A percentile compares a stretch with the other conserved stretches of the same genome.
phyloP scores from a whole-genome alignment of 2,888 invertebrate species.

The Lycia hirtaria region DNA sequence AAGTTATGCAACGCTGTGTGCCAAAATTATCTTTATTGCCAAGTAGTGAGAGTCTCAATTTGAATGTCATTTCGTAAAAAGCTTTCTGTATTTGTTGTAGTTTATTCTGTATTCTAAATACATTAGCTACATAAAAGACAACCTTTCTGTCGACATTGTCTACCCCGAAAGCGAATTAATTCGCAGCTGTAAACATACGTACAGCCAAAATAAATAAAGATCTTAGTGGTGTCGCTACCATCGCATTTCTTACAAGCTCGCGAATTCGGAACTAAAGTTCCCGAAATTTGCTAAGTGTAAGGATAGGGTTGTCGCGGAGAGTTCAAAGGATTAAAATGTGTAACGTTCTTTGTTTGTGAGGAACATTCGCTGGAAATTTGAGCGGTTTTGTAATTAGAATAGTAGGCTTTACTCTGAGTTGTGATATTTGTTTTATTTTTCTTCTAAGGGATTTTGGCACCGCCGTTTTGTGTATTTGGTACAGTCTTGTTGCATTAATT shows the following conservation, averaged over 20 bases:
- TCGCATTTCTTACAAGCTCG: background rate
- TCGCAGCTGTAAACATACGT: conserved; percentile 1
- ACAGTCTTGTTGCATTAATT: too few species aligned
- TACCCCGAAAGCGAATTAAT: conserved; percentile 10
- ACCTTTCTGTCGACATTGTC: conserved; percentile 2
- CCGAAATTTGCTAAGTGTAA: background rate
- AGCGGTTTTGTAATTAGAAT: conserved; percentile 7
- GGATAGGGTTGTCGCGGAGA: background rate
- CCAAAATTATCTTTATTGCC: too few species aligned
- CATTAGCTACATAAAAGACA: conserved; percentile 2
- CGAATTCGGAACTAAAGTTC: background rate
- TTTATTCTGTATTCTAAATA: background rate
- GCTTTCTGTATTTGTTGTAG: too few species aligned
- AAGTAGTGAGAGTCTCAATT: too few species aligned
- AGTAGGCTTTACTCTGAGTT: background rate
- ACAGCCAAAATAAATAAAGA: background rate
- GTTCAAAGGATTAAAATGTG: conserved; percentile 22
- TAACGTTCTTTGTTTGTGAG: conserved; percentile 18
- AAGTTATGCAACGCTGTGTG: too few species aligned
- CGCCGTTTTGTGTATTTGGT: too few species aligned
- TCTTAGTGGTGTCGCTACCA: background rate
- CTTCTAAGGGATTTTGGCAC: too few species aligned
- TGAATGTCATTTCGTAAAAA: too few species aligned
- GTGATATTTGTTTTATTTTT: conserved; percentile 1
- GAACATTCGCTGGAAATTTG: conserved; percentile 5